phyloP scores from a whole-genome alignment of 2,888 invertebrate genomes.

The Miltochrista miniata region DNA sequence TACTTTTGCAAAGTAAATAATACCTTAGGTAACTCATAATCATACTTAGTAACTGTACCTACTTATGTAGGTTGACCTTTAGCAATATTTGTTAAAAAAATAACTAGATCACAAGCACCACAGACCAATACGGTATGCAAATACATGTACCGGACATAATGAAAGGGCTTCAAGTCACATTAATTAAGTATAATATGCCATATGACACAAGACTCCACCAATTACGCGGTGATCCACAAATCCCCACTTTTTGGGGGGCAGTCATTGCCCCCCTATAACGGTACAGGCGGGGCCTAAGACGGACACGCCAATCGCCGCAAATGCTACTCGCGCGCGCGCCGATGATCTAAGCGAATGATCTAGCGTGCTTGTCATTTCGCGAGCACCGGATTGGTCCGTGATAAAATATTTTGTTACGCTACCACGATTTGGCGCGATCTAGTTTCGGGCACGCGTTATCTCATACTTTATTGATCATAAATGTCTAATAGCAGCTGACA shows the following conservation, averaged over 20 bases:
- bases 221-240: constrained; percentile 64
- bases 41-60: neutral
- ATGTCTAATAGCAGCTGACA: constrained; percentile 43
- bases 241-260: constrained; percentile 76
- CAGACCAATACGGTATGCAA: constrained; percentile 34
- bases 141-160: constrained; percentile 50
- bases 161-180: constrained; percentile 52
- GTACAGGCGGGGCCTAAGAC: constrained; percentile 76
- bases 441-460: constrained; percentile 49
- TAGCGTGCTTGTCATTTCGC: constrained; percentile 80
- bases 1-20: neutral
- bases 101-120: constrained; percentile 29
- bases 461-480: constrained; percentile 48
- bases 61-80: constrained; percentile 13
- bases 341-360: constrained; percentile 80
- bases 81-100: constrained; percentile 25
- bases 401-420: constrained; percentile 59
- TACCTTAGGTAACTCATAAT: neutral
- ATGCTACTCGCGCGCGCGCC: constrained; percentile 61
- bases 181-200: constrained; percentile 70
- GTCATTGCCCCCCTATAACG: constrained; percentile 79
- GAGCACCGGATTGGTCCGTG: constrained; percentile 72
- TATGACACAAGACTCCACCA: constrained; percentile 70
- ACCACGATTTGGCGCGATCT: constrained; percentile 64
- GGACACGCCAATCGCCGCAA: constrained; percentile 76